Percentiles rank a stretch among this genome's conserved stretches.
Conservation (phyloP, 2,113 vertebrate genomes). For the Oophaga pumilio region DNA sequence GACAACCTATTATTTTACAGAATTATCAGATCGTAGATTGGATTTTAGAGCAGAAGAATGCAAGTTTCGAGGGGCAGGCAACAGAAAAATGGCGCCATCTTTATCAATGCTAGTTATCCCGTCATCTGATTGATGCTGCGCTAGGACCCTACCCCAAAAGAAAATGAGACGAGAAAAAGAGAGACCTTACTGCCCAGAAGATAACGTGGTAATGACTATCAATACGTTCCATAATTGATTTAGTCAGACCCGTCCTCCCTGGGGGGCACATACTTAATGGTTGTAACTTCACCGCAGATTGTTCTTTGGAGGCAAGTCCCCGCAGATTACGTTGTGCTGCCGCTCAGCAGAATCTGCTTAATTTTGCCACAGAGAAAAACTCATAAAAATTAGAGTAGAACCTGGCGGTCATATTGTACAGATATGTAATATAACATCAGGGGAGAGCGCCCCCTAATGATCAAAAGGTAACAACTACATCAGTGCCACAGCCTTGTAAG, state of each 20-base stretch:
- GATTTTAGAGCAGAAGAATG: neutral
- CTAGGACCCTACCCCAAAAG: neutral
- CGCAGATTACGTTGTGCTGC: constrained; percentile 27
- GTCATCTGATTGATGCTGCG: neutral
- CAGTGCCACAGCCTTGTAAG: too few relatives aligned
- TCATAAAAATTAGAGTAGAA: neutral
- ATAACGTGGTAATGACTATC: neutral
- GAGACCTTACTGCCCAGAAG: neutral
- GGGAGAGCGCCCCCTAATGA: neutral
- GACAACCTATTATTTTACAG: neutral
- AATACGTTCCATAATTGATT: neutral
- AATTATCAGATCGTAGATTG: neutral
- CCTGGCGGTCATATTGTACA: neutral
- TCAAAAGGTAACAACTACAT: too few relatives aligned
- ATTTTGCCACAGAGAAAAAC: neutral
- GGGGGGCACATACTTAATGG: constrained; percentile 22
- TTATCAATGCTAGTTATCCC: too few relatives aligned
- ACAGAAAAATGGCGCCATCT: too few relatives aligned
- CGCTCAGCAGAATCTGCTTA: constrained; percentile 31
- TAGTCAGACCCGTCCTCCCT: neutral
- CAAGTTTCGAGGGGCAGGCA: too few relatives aligned
- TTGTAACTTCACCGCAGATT: constrained; percentile 8
- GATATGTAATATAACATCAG: neutral
- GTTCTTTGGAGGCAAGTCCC: neutral
- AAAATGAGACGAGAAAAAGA: neutral